Percentiles rank a stretch among this genome's conserved stretches.
Evolutionary conservation across 2,113 vertebrate genomes (phyloP).

Genomic region (Colius striatus): DNA sequence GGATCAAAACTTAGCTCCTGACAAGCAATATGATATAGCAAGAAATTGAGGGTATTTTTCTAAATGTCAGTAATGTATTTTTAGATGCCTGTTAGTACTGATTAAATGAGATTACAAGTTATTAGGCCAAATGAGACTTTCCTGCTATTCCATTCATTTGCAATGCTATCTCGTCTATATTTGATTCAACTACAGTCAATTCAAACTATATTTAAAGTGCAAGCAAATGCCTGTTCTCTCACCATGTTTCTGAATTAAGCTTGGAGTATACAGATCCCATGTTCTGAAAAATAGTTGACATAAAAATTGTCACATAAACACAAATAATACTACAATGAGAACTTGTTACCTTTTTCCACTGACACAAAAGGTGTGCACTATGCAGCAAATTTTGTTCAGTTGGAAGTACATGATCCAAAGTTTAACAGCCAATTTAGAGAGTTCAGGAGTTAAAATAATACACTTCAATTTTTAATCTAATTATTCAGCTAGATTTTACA

Average conservation of each 20-base stretch:
- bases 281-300: background rate
- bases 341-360: fast-evolving
- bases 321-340: background rate
- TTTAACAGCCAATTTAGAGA: background rate
- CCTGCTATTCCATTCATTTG: background rate
- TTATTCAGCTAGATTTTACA: background rate
- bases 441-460: background rate
- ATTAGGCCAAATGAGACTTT: background rate
- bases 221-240: background rate
- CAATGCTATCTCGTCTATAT: background rate
- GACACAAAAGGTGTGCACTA: background rate
- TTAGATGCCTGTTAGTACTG: background rate
- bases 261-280: background rate
- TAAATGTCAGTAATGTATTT: background rate
- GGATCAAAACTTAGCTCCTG: background rate
- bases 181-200: background rate
- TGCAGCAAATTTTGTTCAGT: background rate
- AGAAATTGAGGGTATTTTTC: background rate
- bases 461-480: background rate
- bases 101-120: constrained; percentile 5
- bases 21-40: background rate
- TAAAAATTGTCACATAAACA: background rate
- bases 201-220: background rate
- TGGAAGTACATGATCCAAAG: background rate
- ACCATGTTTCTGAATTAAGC: background rate